phyloP scores from a whole-genome alignment of 2,113 vertebrate species.

The Phyllopteryx taeniolatus region DNA sequence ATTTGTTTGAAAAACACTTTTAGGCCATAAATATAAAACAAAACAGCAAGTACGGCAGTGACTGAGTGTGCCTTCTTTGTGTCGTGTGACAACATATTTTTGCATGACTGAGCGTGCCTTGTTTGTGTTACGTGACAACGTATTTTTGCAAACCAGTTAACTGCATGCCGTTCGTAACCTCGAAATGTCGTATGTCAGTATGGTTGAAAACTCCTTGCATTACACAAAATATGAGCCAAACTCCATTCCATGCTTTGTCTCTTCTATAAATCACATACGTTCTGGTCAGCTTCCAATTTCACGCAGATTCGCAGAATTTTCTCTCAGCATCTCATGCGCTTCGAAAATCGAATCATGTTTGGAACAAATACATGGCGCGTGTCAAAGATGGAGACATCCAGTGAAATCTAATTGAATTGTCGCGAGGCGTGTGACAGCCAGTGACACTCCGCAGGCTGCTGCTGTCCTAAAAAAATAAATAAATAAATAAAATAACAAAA shows the following conservation, averaged over 20 bases:
- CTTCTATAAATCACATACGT: constrained; percentile 1
- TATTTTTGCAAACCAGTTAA: not conserved
- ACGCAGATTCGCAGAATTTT: not conserved
- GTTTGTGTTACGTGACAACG: not conserved
- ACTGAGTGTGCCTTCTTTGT: not conserved
- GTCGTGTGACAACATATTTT: not conserved
- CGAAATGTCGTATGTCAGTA: not conserved
- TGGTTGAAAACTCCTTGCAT: not conserved
- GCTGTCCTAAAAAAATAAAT: not conserved
- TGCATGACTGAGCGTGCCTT: not conserved
- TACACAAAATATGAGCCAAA: not conserved
- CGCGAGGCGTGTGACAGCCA: not conserved
- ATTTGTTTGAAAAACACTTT: not conserved
- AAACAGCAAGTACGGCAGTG: not conserved
- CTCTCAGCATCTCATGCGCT: not conserved
- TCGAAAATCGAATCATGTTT: not conserved
- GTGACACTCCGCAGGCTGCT: not conserved
- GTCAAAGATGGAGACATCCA: constrained; percentile 3
- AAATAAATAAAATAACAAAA: not conserved
- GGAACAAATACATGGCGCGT: not conserved
- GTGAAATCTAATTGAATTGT: constrained; percentile 8
- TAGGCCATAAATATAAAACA: not conserved
- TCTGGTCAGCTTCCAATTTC: not conserved
- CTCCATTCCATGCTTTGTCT: not conserved
- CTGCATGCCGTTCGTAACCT: not conserved